phyloP scores from a whole-genome alignment of 1,140 invertebrate species.

The Trichogramma pretiosum region DNA sequence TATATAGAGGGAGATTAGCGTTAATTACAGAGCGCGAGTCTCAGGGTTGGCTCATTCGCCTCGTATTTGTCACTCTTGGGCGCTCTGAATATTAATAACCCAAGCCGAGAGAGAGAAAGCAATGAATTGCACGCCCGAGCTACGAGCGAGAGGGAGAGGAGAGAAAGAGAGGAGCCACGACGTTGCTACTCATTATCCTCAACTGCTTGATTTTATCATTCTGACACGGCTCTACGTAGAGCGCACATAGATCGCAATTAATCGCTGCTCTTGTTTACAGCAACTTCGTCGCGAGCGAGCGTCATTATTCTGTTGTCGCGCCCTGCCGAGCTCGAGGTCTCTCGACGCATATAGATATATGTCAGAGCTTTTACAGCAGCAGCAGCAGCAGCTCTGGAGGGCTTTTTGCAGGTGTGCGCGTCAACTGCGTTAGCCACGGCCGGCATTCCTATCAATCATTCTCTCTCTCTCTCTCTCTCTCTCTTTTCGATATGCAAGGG shows the following conservation, averaged over 20 bases:
- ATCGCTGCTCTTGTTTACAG: conserved; percentile 13
- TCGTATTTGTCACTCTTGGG: conserved; percentile 43
- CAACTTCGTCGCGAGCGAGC: too few species aligned
- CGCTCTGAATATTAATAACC: conserved; percentile 43
- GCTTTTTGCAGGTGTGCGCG: too few species aligned
- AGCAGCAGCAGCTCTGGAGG: too few species aligned
- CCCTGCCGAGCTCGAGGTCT: background rate
- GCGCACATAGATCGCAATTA: conserved; percentile 5
- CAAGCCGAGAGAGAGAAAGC: conserved; percentile 12
- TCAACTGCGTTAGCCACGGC: too few species aligned
- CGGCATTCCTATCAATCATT: too few species aligned
- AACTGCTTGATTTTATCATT: conserved; percentile 39
- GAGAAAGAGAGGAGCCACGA: too few species aligned
- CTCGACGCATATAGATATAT: too few species aligned
- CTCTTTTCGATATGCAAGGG: too few species aligned
- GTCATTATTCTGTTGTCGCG: background rate
- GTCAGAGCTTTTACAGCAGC: too few species aligned
- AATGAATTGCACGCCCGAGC: conserved; percentile 42
- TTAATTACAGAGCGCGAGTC: conserved; percentile 41
- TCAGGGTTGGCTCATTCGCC: conserved; percentile 8
- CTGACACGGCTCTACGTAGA: conserved; percentile 14
- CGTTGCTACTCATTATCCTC: conserved; percentile 37
- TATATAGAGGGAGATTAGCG: conserved; percentile 46
- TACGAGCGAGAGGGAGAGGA: too few species aligned
- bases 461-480: too few species aligned